A percentile compares a stretch with the other conserved stretches of the same genome.
Evolutionary conservation across 2,888 invertebrate genomes (phyloP).

Genomic region (Gerris lacustris): DNA sequence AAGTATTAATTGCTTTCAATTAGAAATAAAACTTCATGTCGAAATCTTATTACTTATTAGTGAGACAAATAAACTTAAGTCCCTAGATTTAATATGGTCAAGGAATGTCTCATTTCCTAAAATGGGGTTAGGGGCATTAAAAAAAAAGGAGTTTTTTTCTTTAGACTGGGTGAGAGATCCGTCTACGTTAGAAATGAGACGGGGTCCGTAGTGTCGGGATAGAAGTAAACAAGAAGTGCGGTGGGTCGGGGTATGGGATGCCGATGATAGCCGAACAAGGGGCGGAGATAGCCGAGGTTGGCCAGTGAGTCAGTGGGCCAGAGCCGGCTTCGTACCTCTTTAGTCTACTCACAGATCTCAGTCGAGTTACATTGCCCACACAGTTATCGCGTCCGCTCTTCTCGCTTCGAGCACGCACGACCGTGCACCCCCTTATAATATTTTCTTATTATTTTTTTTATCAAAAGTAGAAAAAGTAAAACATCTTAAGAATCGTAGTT

Average conservation of each 20-base stretch:
- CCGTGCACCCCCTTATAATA: background rate
- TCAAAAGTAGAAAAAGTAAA: too few relatives aligned
- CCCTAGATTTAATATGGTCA: too few relatives aligned
- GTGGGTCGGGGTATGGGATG: conserved; percentile 24
- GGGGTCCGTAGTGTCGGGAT: background rate
- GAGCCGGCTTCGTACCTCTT: conserved; percentile 10
- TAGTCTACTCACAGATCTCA: background rate
- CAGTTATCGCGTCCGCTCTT: background rate
- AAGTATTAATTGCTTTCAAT: too few relatives aligned
- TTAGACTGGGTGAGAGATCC: background rate
- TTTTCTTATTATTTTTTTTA: too few relatives aligned
- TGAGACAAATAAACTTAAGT: too few relatives aligned
- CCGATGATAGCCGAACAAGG: conserved; percentile 29
- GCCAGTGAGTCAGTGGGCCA: conserved; percentile 35
- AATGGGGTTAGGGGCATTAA: too few relatives aligned
- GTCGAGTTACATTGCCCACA: background rate
- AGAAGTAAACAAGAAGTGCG: conserved; percentile 5
- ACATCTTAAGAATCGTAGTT: too few relatives aligned
- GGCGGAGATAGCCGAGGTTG: conserved; percentile 15
- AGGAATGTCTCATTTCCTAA: too few relatives aligned
- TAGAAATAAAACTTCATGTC: too few relatives aligned
- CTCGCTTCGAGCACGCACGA: background rate
- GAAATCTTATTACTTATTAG: too few relatives aligned
- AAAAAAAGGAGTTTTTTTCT: too few relatives aligned
- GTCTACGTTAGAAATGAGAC: background rate